These are phyloP conservation scores for Pseudochirops corinnae DNA, from an alignment of 2,797 vertebrate species.

Conservation along the genomic window DNA sequence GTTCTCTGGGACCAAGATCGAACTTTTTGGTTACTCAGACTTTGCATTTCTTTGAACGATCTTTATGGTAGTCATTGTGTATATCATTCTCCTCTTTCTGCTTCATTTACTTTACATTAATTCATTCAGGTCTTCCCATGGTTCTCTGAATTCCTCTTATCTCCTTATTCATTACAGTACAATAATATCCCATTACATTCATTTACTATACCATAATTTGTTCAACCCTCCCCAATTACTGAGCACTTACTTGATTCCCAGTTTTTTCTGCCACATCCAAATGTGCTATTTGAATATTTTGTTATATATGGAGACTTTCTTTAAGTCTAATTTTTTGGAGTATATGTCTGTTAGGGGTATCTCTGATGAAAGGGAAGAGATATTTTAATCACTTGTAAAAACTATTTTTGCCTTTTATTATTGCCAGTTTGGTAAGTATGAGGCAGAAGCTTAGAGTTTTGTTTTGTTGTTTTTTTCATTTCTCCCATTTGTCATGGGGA, in stretches of 20 bases:
- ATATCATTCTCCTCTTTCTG: slow-evolving; percentile 14
- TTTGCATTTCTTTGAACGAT: neutral
- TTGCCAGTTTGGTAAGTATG: neutral
- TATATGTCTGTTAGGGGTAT: neutral
- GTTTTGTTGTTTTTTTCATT: neutral
- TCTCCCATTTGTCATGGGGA: neutral
- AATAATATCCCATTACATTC: neutral
- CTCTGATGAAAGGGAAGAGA: neutral
- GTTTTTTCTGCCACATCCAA: neutral
- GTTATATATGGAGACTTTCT: neutral
- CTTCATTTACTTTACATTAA: neutral
- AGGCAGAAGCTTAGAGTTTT: neutral
- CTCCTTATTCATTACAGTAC: neutral
- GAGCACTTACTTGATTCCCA: neutral
- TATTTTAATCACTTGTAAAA: neutral
- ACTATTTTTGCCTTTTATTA: neutral
- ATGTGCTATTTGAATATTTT: neutral
- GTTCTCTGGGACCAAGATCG: neutral
- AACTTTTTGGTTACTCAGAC: neutral
- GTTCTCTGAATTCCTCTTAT: neutral
- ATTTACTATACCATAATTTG: neutral
- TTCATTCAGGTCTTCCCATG: neutral
- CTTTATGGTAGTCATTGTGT: neutral
- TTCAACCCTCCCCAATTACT: neutral
- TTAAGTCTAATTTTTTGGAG: neutral